Evolutionary conservation across 2,797 vertebrate species (phyloP), one percentile per base, ranked within the genome.

Genomic region (Crocodylus rhombifer): DNA sequence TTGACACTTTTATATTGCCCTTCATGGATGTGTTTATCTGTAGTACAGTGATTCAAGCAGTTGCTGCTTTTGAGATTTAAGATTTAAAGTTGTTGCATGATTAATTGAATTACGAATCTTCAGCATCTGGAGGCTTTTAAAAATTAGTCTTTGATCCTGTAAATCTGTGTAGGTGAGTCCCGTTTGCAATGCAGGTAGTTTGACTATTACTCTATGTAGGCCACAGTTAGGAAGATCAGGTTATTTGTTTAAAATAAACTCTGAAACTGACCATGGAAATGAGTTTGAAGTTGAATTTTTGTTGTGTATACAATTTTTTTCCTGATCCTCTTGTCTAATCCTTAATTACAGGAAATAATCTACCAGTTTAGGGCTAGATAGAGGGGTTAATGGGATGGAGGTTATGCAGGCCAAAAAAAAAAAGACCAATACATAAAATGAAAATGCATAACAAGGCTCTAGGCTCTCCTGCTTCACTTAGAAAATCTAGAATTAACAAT

Each of bases 301-400:
- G 57, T 51, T 51, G 6, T 78, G 82, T 86, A 75, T 80, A n/a
- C 78, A 89, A 69, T 61, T 36, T 28, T 84, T 77, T 30, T 87
- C 80, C 33, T 87, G 78, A 6, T 30, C 57, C 87, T 17, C 18
- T 33, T 23, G 10, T 36, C 14, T 3, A 12, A 12, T 80, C 23
- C 26, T 77, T 73, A 21, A 56, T 67, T 6, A 69, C 4, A 76
- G 69, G 6, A 82, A 30, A 36, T 2, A 64, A n/a, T 57, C 75
- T n/a, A 61, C 87, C 60, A 25, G 69, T 92, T 85, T 30, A 62
- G 13, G 14, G 51, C 8, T 78, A 89, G 83, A 62, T 25, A 62
- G 25, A 81, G 63, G 36, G 82, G 26, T 80, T 73, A 69, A 42
- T 91, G 64, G 80, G 42, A 77, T 57, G 33, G 57, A 86, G n/a